phyloP scores from a whole-genome alignment of 2,888 invertebrate species.

The Disparrhopalites patrizii region DNA sequence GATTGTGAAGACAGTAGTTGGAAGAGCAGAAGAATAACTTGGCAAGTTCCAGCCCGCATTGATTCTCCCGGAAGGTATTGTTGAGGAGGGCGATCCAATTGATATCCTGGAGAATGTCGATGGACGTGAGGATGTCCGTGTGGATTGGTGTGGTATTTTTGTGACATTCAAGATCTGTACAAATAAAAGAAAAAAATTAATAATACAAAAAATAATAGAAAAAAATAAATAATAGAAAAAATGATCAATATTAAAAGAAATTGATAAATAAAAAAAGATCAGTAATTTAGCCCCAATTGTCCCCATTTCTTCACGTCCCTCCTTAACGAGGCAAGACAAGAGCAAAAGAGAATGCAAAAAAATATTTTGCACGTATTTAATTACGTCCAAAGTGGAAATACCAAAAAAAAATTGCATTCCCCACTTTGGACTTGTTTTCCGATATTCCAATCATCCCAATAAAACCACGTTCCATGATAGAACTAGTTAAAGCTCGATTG shows the following conservation, averaged over 20 bases:
- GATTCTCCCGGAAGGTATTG: conserved; percentile 16
- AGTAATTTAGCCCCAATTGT: no score
- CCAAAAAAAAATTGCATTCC: no score
- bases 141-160: conserved; percentile 2
- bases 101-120: conserved; percentile 15
- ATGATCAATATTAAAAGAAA: not conserved
- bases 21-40: conserved; percentile 19
- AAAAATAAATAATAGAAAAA: not conserved
- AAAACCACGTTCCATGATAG: no score
- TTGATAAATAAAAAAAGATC: not conserved
- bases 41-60: conserved; percentile 16
- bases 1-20: conserved; percentile 18
- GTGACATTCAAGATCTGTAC: conserved; percentile 23
- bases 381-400: no score
- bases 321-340: no score
- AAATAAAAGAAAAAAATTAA: not conserved
- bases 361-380: no score
- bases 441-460: no score
- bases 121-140: conserved; percentile 15
- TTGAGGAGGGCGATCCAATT: conserved; percentile 17
- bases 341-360: no score
- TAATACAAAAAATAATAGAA: not conserved
- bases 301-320: no score
- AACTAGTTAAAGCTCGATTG: no score
- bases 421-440: no score